Evolutionary conservation across 2,113 vertebrate species (phyloP).

Genomic region (Cyprinodon tularosa): DNA sequence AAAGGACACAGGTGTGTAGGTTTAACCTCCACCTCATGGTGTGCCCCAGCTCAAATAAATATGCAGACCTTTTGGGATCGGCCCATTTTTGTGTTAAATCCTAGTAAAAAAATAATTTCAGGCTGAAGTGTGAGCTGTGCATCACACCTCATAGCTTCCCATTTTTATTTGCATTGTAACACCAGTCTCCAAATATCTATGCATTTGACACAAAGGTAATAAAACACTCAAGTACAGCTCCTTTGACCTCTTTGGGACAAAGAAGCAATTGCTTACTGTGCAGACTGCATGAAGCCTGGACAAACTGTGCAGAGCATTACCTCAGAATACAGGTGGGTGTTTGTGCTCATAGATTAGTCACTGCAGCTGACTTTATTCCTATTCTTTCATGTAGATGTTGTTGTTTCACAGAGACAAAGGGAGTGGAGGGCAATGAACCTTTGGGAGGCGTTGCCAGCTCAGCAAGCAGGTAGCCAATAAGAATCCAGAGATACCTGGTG

Average conservation of each 20-base stretch:
- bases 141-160: slow-evolving; percentile 1
- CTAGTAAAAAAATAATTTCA: slow-evolving; percentile 40
- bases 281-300: neutral
- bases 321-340: neutral
- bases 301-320: neutral
- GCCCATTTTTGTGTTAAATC: slow-evolving; percentile 11
- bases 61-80: slow-evolving; percentile 9
- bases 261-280: neutral
- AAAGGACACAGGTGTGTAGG: slow-evolving; percentile 66
- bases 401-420: neutral
- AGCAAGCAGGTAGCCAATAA: slow-evolving; percentile 59
- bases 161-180: slow-evolving; percentile 10
- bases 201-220: neutral
- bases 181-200: neutral
- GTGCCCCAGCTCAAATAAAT: slow-evolving; percentile 19
- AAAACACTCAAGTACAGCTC: neutral
- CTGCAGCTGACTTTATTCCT: slow-evolving; percentile 11
- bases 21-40: slow-evolving; percentile 41
- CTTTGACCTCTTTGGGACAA: neutral
- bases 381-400: slow-evolving; percentile 20
- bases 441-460: slow-evolving; percentile 43
- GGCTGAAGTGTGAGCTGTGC: slow-evolving; percentile 26
- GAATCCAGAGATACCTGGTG: slow-evolving; percentile 52
- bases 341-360: neutral
- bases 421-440: slow-evolving; percentile 54